Base-by-base conservation (phyloP, 2,113 vertebrate genomes). In the Spheniscus mendiculus region DNA sequence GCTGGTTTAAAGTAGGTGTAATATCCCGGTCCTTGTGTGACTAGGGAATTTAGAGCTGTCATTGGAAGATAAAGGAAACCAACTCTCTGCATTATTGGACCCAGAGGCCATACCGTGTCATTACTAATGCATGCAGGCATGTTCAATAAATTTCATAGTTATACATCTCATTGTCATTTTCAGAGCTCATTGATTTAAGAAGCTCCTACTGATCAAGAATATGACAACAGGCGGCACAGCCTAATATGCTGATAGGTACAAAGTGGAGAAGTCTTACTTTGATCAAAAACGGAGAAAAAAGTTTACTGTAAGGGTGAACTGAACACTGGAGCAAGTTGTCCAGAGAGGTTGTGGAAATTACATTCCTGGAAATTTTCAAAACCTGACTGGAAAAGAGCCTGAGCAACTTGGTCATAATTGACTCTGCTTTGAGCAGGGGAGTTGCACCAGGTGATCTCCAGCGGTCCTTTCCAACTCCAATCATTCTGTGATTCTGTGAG, bases 81-180 rank as follows among this genome's bases (percentile, higher is more conserved):
- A 82, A 9, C 69, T 74, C 77, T 81, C 91, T 69, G 73, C 95
- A 89, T 88, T 93, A 79, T 67, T 85, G 83, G 89, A 49, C 86
- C 91, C 93, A 84, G 95, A 94, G 94, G 96, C 92, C 93, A 38
- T 89, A 22, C 86, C 79, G 73, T 92, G 92, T 93, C 72, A 71
- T 89, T 93, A 82, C 87, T 97, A 96, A 94, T 97, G 91, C 93
- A 92, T 96, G 83, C 89, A 80, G 86, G 89, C 91, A 69, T 53
- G 77, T 91, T 93, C 91, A 72, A 40, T 93, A 88, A 80, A 90
- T 83, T 95, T 92, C 91, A 82, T 94, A 89, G 86, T 96, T 84
- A 65, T 91, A 87, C 78, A 89, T 93, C 92, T 91, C 77, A 50
- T 59, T 96, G 89, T 89, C 94, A 74, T 90, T 95, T 95, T 92